Evolutionary conservation across 2,113 vertebrate species (phyloP).

Genomic region (Esox niger): DNA sequence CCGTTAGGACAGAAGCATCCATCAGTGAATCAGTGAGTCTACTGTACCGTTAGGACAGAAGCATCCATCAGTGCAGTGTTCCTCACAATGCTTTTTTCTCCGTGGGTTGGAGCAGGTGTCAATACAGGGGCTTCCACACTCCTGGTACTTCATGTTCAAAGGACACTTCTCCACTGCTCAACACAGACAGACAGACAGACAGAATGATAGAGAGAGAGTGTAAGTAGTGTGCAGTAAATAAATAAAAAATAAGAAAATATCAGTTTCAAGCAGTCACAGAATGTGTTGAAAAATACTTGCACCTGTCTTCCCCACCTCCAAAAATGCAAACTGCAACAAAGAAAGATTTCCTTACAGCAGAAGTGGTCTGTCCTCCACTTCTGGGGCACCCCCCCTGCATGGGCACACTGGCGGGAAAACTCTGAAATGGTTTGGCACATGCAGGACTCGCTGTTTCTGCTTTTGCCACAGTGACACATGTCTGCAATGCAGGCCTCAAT

Average conservation of each 20-base stretch:
- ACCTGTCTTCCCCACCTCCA: not conserved
- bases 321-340: too few relatives aligned
- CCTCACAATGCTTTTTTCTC: conserved; percentile 74
- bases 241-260: too few relatives aligned
- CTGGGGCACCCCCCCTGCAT: conserved; percentile 77
- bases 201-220: too few relatives aligned
- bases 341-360: conserved; percentile 76
- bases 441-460: conserved; percentile 58
- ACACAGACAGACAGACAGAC: conserved; percentile 15
- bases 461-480: conserved; percentile 70
- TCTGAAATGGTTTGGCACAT: conserved; percentile 84
- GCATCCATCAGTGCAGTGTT: conserved; percentile 87
- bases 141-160: conserved; percentile 77
- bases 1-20: too few relatives aligned
- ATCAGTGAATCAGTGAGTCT: too few relatives aligned
- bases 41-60: conserved; percentile 85
- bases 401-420: conserved; percentile 89
- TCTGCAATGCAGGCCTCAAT: conserved; percentile 79
- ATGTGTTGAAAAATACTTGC: not conserved
- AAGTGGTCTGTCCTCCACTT: conserved; percentile 75
- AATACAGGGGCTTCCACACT: conserved; percentile 81
- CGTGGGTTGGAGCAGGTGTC: conserved; percentile 83
- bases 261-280: not conserved
- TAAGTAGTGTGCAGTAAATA: too few relatives aligned
- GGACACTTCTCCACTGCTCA: conserved; percentile 74